Percentiles rank a stretch among this genome's conserved stretches.
Conservation (phyloP, 2,113 vertebrate genomes). For the Erythrolamprus reginae region DNA sequence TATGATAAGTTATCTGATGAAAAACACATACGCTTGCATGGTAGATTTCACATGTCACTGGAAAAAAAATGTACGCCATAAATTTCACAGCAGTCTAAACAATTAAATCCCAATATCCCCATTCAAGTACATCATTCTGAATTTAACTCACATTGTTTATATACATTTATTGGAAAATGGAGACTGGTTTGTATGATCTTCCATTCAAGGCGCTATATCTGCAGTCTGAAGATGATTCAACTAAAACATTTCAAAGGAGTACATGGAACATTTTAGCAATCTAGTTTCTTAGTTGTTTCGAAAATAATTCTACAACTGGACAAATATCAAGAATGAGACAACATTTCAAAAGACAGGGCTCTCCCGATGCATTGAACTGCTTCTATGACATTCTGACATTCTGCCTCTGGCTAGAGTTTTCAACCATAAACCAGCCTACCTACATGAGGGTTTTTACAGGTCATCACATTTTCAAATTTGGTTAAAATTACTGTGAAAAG, state of each 20-base stretch:
- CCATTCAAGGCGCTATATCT: background rate
- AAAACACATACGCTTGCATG: background rate
- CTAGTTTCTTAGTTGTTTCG: background rate
- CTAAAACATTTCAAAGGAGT: background rate
- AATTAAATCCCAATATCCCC: constrained; percentile 30
- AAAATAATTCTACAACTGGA: background rate
- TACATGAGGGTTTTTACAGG: background rate
- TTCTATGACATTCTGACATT: background rate
- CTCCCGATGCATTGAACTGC: background rate
- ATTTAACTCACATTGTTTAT: constrained; percentile 16
- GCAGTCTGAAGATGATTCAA: background rate
- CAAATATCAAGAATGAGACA: background rate
- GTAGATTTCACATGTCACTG: background rate
- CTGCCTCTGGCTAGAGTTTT: background rate
- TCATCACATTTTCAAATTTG: background rate
- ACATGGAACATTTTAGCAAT: background rate
- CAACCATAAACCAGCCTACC: background rate
- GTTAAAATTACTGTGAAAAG: background rate
- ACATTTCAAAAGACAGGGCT: background rate
- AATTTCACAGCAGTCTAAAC: constrained; percentile 14
- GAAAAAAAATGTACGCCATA: background rate
- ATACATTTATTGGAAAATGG: constrained; percentile 4
- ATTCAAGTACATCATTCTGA: background rate
- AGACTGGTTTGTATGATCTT: background rate
- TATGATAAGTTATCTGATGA: background rate